Evolutionary conservation across 1,140 invertebrate species (phyloP).

Genomic region (Armadillidium nasatum): DNA sequence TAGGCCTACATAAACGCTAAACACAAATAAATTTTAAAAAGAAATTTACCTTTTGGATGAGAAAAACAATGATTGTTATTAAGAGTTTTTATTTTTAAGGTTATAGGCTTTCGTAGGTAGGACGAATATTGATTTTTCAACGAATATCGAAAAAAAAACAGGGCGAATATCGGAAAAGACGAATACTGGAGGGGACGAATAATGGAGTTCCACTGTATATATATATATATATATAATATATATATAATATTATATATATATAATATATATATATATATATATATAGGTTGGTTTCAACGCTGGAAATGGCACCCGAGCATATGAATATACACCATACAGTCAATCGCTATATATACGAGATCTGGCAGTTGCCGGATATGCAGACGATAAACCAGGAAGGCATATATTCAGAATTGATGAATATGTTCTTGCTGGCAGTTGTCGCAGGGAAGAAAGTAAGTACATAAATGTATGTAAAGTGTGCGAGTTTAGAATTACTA

Average conservation of each 20-base stretch:
- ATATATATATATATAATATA: constrained; percentile 17
- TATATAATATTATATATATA: constrained; percentile 10
- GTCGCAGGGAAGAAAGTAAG: constrained; percentile 55
- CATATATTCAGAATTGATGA: constrained; percentile 94
- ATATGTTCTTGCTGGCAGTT: constrained; percentile 84
- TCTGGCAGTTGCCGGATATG: constrained; percentile 74
- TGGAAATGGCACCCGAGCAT: constrained; percentile 84
- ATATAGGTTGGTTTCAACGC: constrained; percentile 86
- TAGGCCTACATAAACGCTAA: too few relatives aligned
- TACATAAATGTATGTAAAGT: not conserved
- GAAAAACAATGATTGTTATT: too few relatives aligned
- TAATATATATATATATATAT: constrained; percentile 7
- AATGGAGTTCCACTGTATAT: too few relatives aligned
- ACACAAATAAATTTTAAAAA: too few relatives aligned
- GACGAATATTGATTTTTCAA: too few relatives aligned
- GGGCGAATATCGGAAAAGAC: too few relatives aligned
- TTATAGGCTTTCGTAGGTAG: too few relatives aligned
- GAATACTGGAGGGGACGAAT: too few relatives aligned
- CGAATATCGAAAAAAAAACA: too few relatives aligned
- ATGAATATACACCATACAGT: constrained; percentile 85
- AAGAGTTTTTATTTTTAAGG: too few relatives aligned
- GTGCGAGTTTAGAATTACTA: too few relatives aligned
- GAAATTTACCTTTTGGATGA: too few relatives aligned
- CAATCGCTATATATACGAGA: constrained; percentile 77
- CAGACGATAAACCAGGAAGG: constrained; percentile 77